Evolutionary conservation across 2,888 invertebrate genomes (phyloP).

Genomic region (Dioctria linearis): DNA sequence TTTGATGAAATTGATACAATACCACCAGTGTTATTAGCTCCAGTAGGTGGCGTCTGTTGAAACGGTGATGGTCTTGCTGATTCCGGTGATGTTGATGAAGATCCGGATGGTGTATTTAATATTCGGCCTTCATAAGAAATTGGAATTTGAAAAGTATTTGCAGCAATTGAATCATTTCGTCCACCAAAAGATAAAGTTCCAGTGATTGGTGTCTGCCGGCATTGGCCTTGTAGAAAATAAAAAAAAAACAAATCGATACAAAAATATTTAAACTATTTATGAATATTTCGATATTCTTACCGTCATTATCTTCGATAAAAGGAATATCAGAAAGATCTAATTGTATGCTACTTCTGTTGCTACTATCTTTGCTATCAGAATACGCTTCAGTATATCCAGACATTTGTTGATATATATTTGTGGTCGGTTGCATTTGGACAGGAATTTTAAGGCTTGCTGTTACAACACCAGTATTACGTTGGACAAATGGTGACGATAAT

Average conservation of each 20-base stretch:
- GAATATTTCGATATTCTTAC: background rate
- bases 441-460: slow-evolving; percentile 88
- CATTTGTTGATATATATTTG: slow-evolving; percentile 24
- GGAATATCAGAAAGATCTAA: slow-evolving; percentile 78
- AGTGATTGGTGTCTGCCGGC: slow-evolving; percentile 57
- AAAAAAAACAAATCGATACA: background rate
- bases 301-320: slow-evolving; percentile 73
- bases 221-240: slow-evolving; percentile 14
- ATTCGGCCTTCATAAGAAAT: slow-evolving; percentile 59
- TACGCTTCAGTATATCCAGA: slow-evolving; percentile 7
- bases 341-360: slow-evolving; percentile 46
- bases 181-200: slow-evolving; percentile 60
- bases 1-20: slow-evolving; percentile 1
- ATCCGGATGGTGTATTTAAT: slow-evolving; percentile 47
- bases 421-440: slow-evolving; percentile 63
- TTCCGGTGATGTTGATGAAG: slow-evolving; percentile 48
- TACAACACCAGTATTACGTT: slow-evolving; percentile 77
- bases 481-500: slow-evolving; percentile 75
- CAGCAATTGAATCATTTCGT: slow-evolving; percentile 21
- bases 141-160: slow-evolving; percentile 60
- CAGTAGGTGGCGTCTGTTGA: background rate
- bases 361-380: slow-evolving; percentile 52
- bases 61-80: slow-evolving; percentile 1
- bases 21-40: background rate
- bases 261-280: background rate